These are phyloP conservation scores for Ianthella basta DNA, from an alignment of 37 sponge, comb jelly and placozoan genomes.

Conservation along the genomic window DNA sequence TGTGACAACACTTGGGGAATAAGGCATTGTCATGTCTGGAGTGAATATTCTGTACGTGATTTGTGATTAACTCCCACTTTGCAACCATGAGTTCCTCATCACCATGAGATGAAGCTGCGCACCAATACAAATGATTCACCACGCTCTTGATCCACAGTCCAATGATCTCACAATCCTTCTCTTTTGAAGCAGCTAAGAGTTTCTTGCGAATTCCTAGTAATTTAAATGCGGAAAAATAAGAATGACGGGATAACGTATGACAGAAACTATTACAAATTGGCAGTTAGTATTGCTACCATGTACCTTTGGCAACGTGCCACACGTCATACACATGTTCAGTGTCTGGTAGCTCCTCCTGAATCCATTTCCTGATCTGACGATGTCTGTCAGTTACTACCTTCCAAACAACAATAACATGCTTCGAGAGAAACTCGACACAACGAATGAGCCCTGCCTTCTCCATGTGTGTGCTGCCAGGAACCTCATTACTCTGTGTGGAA, in stretches of 20 bases:
- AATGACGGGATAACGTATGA: no score
- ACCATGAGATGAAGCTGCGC: conserved; percentile 40
- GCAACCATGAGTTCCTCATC: conserved; percentile 37
- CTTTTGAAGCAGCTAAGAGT: not conserved
- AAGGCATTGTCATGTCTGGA: conserved; percentile 16
- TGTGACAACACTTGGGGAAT: conserved; percentile 46
- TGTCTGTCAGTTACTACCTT: conserved; percentile 27
- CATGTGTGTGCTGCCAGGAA: conserved; percentile 37
- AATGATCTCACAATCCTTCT: not conserved
- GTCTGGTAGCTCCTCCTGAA: conserved; percentile 6
- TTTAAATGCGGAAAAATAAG: no score
- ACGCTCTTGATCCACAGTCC: not conserved
- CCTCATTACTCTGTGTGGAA: conserved; percentile 43
- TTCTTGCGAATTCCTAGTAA: not conserved
- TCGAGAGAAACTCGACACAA: not conserved
- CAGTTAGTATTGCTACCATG: no score
- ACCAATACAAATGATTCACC: conserved; percentile 44
- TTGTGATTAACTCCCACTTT: conserved; percentile 58
- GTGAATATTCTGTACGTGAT: conserved; percentile 60
- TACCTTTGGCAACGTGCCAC: conserved; percentile 42
- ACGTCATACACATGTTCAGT: conserved; percentile 19
- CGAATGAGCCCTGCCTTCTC: conserved; percentile 51
- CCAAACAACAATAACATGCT: not conserved
- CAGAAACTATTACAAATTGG: no score
- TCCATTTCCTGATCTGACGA: conserved; percentile 8